Base-by-base conservation (phyloP, 2,113 vertebrate genomes). In the Tautogolabrus adspersus region DNA sequence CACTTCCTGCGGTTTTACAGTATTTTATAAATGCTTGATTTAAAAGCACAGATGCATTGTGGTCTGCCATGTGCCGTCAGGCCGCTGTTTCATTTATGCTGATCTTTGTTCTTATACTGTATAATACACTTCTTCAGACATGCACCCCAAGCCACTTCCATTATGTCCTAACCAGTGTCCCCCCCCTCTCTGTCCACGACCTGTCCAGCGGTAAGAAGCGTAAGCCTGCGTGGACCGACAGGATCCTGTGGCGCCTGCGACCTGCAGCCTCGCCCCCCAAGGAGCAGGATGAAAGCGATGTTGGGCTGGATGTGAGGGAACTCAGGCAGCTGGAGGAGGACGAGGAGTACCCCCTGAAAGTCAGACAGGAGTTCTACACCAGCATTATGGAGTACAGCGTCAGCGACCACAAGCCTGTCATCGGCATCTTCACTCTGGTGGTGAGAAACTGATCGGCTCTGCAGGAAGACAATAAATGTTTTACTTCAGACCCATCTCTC, bases 381-480 rank as follows among this genome's bases (percentile, higher is more conserved):
- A 96, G 96, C 88, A 93, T 94, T 65, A 98, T 98, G 97, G 92
- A 84, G 81, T 98, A 97, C 68, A 85, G 90, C 86, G 89, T 97
- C 93, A 99, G 98, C 6, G 98, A 99, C 89, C 98, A 99, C 92
- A 99, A 99, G 86, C 98, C 98, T 12, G 98, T 99, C 78, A 85
- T 95, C 0, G 91, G 94, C 72, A 86, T 95, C 70, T 99, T 99
- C 88, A 92, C 68, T 18, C 87, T 99, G 58, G 93, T 97, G 97
- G 98, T 99, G 77, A 88, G 75, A 70, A 8, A 46, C 5, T 34
- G 30, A 34, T 34, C 30, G 26, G 26, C 26, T 26, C 26, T 2
- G 26, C 26, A 2, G 26, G 26, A 26, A 26, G 26, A 26, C 26
- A 26, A 26, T 26, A 26, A 26, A 26, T 26, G 30, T 34, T 1